Evolutionary conservation across 2,888 invertebrate genomes (phyloP).

Genomic region (Osmoderma eremita): DNA sequence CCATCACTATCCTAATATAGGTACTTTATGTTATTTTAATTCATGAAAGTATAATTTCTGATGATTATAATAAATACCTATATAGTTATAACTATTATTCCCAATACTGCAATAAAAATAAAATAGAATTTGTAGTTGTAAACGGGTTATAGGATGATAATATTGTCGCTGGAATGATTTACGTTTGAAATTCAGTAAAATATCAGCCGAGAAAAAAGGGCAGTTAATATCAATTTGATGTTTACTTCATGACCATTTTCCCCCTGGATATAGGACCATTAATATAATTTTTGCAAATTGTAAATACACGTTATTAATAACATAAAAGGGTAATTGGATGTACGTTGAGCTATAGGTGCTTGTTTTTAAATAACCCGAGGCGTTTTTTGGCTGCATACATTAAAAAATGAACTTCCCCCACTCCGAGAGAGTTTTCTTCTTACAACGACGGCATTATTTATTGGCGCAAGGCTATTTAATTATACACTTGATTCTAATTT

Average conservation of each 20-base stretch:
- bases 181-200: too few species aligned
- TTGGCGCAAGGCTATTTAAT: slow-evolving; percentile 60
- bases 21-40: too few species aligned
- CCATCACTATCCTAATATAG: too few species aligned
- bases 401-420: slow-evolving; percentile 47
- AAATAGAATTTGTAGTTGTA: too few species aligned
- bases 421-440: neutral
- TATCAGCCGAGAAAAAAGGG: neutral
- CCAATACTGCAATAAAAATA: too few species aligned
- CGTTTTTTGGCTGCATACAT: slow-evolving; percentile 58
- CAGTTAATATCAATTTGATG: slow-evolving; percentile 24
- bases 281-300: slow-evolving; percentile 40
- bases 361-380: slow-evolving; percentile 49
- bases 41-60: too few species aligned
- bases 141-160: too few species aligned
- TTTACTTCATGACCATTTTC: slow-evolving; percentile 5
- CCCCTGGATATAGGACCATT: slow-evolving; percentile 12
- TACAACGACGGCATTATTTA: slow-evolving; percentile 57
- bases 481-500: slow-evolving; percentile 63
- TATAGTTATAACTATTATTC: too few species aligned
- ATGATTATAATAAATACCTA: too few species aligned
- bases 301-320: slow-evolving; percentile 42
- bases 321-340: slow-evolving; percentile 42
- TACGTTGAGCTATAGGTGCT: slow-evolving; percentile 40
- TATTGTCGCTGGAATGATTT: too few species aligned